These are phyloP conservation scores for Tetramorium bicarinatum DNA, from an alignment of 2,888 invertebrate species.

Conservation along the genomic window DNA sequence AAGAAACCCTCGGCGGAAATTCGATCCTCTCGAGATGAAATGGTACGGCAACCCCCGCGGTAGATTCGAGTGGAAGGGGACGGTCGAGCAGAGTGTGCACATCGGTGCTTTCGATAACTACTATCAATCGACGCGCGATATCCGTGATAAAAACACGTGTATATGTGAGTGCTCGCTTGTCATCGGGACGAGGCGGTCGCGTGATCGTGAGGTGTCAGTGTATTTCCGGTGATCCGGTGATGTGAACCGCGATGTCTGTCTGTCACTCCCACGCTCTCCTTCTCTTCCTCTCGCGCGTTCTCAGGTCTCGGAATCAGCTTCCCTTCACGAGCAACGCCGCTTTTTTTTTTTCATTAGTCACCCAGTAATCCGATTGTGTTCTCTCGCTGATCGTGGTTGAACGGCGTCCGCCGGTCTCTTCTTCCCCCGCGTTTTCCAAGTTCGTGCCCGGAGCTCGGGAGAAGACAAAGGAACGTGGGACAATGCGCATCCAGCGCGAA, in stretches of 20 bases:
- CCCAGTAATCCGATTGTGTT: neutral
- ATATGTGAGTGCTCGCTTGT: conserved; percentile 49
- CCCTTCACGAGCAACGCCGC: neutral
- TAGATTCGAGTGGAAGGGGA: neutral
- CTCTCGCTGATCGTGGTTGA: neutral
- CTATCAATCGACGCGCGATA: conserved; percentile 81
- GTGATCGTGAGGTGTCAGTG: conserved; percentile 45
- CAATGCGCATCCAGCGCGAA: neutral
- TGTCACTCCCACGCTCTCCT: too few relatives aligned
- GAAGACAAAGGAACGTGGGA: neutral
- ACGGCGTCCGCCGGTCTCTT: neutral
- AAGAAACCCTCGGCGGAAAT: conserved; percentile 20
- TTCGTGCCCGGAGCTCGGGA: neutral
- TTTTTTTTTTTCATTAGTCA: neutral
- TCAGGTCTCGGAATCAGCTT: too few relatives aligned
- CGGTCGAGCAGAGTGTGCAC: conserved; percentile 45
- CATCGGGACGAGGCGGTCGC: conserved; percentile 29
- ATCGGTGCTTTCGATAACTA: conserved; percentile 76
- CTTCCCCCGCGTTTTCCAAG: neutral
- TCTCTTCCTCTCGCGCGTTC: neutral
- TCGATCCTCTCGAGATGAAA: conserved; percentile 26
- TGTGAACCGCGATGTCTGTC: conserved; percentile 27
- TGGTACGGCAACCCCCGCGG: neutral
- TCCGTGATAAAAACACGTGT: conserved; percentile 76
- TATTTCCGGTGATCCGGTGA: conserved; percentile 40